Evolutionary conservation across 1,140 invertebrate genomes (phyloP), one percentile per base, ranked within the genome.

Genomic region (Mizuhopecten yessoensis): DNA sequence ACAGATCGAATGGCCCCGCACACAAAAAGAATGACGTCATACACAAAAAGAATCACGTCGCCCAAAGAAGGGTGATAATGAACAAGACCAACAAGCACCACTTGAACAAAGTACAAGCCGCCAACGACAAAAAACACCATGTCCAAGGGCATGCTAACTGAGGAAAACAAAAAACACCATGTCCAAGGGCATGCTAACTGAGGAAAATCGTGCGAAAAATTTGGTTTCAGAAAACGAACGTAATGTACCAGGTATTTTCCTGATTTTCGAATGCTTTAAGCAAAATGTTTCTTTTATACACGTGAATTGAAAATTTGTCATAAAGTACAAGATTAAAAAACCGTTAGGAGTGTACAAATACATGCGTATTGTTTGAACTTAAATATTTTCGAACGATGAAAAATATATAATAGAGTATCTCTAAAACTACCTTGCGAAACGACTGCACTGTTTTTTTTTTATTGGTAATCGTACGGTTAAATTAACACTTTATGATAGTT

Each of bases 1-100:
- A 75, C n/a, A 75, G 29, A 75, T 3, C 29, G 57, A 75, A 75
- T 29, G 57, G 57, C 17, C 23, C n/a, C 9, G 2, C n/a, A n/a
- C 57, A 75, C 57, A 75, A 75, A n/a, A 75, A 75, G 57, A 75
- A n/a, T 75, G 57, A 75, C 57, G 57, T 29, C 57, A 75, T 75
- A n/a, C 23, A n/a, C 23, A 75, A 75, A 75, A 75, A 75, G 23
- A 75, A 75, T 75, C 5, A 29, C 9, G 23, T 29, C 0, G 23
- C 57, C n/a, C 57, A 75, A 1, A 75, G 29, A 75, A 75, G 17
- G 57, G 29, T 75, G 0, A 13, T 29, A n/a, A 75, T n/a, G 57
- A 75, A 75, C 5, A 75, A n/a, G 57, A 75, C n/a, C 0, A 75
- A 29, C 15, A 1, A 2, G n/a, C 57, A 75, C n/a, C 45, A 57